Evolutionary conservation across 2,888 invertebrate species (phyloP), one percentile per base, ranked within the genome.

Genomic region (Brachylomia viminalis): DNA sequence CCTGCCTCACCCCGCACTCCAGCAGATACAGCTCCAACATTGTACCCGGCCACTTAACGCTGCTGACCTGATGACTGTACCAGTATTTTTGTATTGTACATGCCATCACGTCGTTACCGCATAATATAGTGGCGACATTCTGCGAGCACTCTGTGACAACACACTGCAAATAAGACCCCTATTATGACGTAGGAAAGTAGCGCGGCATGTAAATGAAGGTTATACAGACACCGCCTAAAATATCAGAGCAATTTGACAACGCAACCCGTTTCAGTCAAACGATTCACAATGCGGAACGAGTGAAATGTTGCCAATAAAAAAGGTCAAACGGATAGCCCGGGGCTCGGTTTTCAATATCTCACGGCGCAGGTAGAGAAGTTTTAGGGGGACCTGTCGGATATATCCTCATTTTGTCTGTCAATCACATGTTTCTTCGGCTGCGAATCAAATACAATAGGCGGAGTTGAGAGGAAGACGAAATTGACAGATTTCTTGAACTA

Each of bases 221-320:
- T 90, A 91, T 91, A 89, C 87, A 90, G 91, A 90, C 88, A 89
- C 89, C 87, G 87, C 84, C 91, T 93, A 91, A 93, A 94, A 94
- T 93, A 94, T 93, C 92, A 92, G 91, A 90, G 93, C 93, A 94
- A 95, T 94, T 94, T 94, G 94, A 94, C 94, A 94, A 93, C 92
- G 92, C 92, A 92, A 92, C 92, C 93, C 92, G 92, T 92, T 93
- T 92, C 92, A 93, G 92, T 92, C 91, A 92, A 92, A 91, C 91
- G 93, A 90, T 92, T 92, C 93, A 95, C 94, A 95, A 94, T 92
- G 94, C 92, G 93, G 92, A 93, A 93, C 94, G 92, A 94, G 95
- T 95, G 94, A 95, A 95, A 95, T 95, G 95, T 95, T 93, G 92
- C 94, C 94, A 94, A 95, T 95, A 95, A 95, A 95, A 95, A 95